These are phyloP conservation scores for Orbicella faveolata DNA, from an alignment of 64 coral and sea anemone genomes.

Conservation along the genomic window DNA sequence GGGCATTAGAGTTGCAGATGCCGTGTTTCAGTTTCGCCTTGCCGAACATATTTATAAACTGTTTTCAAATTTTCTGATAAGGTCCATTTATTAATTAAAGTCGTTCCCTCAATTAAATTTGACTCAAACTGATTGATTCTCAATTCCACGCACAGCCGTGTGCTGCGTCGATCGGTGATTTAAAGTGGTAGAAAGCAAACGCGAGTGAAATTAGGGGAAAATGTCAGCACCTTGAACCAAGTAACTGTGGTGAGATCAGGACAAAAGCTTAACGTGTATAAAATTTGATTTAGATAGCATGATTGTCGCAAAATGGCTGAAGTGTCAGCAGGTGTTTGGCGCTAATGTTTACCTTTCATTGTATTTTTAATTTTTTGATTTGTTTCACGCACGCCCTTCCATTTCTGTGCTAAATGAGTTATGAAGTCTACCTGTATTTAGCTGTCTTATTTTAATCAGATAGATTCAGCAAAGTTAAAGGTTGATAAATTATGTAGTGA, in stretches of 20 bases:
- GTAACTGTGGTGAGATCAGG: not conserved
- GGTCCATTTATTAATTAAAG: not conserved
- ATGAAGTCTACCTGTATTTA: not conserved
- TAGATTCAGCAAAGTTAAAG: too few species aligned
- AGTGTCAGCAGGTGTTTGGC: not conserved
- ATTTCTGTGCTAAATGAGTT: not conserved
- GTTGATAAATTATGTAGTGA: too few species aligned
- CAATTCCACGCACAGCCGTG: not conserved
- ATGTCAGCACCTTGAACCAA: not conserved
- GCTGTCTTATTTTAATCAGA: not conserved
- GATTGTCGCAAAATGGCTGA: not conserved
- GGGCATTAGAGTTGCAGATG: too few species aligned
- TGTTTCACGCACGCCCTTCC: not conserved
- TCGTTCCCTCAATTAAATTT: not conserved
- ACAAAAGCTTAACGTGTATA: not conserved
- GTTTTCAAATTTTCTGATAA: not conserved
- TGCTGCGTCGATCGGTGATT: not conserved
- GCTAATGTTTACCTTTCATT: not conserved
- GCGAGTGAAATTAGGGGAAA: not conserved
- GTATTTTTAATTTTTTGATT: not conserved
- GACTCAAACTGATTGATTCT: not conserved
- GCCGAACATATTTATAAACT: not conserved
- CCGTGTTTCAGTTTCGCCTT: not conserved
- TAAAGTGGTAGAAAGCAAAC: not conserved
- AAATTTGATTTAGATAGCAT: not conserved